Percentiles rank a stretch among this genome's conserved stretches.
These are phyloP conservation scores for Aptenodytes forsteri DNA, from an alignment of 2,113 vertebrate species.

Conservation along the genomic window DNA sequence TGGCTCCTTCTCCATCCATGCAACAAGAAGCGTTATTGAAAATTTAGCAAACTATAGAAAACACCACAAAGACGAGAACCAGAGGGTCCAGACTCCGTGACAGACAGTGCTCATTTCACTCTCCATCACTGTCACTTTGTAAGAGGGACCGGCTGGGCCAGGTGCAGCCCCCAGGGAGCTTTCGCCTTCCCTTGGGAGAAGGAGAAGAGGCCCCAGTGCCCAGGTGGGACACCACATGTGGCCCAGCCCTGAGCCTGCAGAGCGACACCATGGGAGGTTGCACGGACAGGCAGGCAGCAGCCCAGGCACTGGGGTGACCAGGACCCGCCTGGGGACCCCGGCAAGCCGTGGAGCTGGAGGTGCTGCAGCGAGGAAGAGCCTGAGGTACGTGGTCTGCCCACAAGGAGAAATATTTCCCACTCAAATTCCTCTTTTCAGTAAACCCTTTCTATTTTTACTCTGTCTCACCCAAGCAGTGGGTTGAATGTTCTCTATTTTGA, in stretches of 20 bases:
- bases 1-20: neutral
- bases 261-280: neutral
- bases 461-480: neutral
- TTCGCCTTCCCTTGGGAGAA: neutral
- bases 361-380: neutral
- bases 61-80: neutral
- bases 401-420: neutral
- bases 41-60: neutral
- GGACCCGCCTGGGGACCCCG: rapidly evolving
- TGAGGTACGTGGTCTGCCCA: rapidly evolving
- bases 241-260: neutral
- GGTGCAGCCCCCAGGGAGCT: neutral
- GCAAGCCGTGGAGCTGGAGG: neutral
- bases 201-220: neutral
- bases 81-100: neutral
- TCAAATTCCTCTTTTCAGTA: neutral
- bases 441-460: neutral
- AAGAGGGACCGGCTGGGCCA: neutral
- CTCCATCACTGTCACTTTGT: neutral
- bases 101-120: neutral
- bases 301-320: neutral
- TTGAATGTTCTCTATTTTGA: neutral
- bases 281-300: neutral
- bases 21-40: neutral
- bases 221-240: rapidly evolving